Evolutionary conservation across 2,888 invertebrate genomes (phyloP).

Genomic region (Adelognathus sp.): DNA sequence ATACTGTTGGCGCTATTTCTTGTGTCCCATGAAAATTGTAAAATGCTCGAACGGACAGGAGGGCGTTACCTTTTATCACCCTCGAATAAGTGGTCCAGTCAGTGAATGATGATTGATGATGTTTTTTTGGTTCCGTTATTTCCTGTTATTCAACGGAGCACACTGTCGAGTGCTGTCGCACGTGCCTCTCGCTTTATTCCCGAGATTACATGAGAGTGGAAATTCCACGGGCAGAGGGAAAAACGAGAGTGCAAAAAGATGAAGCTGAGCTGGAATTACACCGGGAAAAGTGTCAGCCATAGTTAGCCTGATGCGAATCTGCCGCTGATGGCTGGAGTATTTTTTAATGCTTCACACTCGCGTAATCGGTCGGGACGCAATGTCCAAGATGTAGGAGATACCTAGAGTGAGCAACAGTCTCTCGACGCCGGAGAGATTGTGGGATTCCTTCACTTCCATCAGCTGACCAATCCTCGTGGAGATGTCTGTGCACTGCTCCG

Average conservation of each 20-base stretch:
- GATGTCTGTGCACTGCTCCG: background rate
- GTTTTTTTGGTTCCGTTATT: background rate
- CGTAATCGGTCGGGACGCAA: constrained; percentile 6
- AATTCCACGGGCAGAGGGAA: background rate
- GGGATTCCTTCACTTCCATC: background rate
- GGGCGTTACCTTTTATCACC: constrained; percentile 22
- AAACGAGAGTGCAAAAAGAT: background rate
- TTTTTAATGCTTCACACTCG: background rate
- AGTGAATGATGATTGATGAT: background rate
- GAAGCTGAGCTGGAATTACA: background rate
- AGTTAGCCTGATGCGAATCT: background rate
- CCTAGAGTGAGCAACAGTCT: background rate
- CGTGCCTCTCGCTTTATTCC: background rate
- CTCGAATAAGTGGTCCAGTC: background rate
- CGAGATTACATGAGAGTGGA: background rate
- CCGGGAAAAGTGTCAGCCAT: background rate
- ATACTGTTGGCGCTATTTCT: background rate
- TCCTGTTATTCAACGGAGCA: background rate
- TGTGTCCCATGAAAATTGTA: constrained; percentile 32
- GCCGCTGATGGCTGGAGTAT: background rate
- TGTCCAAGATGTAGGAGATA: background rate
- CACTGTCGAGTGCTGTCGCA: background rate
- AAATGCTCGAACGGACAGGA: constrained; percentile 33
- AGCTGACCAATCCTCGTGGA: background rate
- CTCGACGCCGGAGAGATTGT: background rate